These are phyloP conservation scores for Cyprinodon brontotheroides DNA, from an alignment of 2,113 vertebrate species.

Conservation along the genomic window DNA sequence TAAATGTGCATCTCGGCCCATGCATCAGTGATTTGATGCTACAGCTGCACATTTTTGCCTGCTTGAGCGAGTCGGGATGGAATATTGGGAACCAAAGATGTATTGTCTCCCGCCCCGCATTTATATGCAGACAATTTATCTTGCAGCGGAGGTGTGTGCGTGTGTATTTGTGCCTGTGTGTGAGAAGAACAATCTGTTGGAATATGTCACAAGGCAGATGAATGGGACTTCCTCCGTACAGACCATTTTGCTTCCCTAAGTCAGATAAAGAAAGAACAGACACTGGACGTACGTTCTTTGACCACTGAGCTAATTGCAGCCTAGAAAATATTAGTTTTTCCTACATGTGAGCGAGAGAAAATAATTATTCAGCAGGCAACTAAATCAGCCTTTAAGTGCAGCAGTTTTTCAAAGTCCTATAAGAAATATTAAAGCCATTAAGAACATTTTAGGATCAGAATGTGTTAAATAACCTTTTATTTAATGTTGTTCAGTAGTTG, in stretches of 20 bases:
- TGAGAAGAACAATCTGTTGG: constrained; percentile 8
- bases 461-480: not conserved
- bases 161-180: constrained; percentile 6
- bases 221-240: constrained; percentile 27
- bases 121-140: constrained; percentile 69
- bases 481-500: not conserved
- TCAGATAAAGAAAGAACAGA: constrained; percentile 42
- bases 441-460: not conserved
- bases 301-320: constrained; percentile 14
- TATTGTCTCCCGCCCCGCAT: constrained; percentile 52
- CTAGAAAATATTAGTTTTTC: not conserved
- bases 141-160: constrained; percentile 22
- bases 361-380: not conserved
- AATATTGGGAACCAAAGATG: constrained; percentile 58
- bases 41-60: constrained; percentile 11
- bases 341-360: not conserved
- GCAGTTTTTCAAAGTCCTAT: not conserved
- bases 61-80: constrained; percentile 22
- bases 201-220: constrained; percentile 35
- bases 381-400: not conserved
- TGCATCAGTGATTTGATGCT: constrained; percentile 1
- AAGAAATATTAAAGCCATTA: not conserved
- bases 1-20: not conserved
- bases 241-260: constrained; percentile 35
- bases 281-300: constrained; percentile 28